phyloP scores from a whole-genome alignment of 1,140 invertebrate genomes.

The Dendroctonus valens region DNA sequence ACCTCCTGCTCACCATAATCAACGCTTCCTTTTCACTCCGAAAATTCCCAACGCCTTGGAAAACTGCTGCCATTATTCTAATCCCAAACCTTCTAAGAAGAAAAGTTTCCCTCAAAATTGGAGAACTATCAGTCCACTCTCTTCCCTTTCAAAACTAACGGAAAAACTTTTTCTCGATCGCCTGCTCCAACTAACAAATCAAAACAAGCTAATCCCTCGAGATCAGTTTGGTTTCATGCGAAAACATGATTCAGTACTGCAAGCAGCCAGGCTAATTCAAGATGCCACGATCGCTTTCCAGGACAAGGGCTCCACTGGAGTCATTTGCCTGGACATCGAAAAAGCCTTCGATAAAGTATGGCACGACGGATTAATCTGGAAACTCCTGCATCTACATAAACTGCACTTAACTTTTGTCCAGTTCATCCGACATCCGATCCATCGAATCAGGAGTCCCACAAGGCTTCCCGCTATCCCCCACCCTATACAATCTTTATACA shows the following conservation, averaged over 20 bases:
- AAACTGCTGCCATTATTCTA: background rate
- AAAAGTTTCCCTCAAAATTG: background rate
- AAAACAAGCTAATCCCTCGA: background rate
- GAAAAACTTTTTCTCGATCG: conserved; percentile 1
- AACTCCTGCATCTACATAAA: background rate
- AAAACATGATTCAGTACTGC: too few relatives aligned
- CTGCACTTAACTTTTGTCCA: conserved; percentile 1
- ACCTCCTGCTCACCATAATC: background rate
- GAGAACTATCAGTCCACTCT: background rate
- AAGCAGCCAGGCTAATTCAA: too few relatives aligned
- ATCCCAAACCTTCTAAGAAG: background rate
- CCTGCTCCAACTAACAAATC: background rate
- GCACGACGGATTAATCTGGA: conserved; percentile 12
- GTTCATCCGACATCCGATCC: background rate
- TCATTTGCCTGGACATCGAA: too few relatives aligned
- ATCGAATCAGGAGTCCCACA: conserved; percentile 8
- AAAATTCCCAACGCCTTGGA: background rate
- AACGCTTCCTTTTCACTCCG: background rate
- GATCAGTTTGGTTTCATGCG: conserved; percentile 17
- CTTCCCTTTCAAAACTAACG: background rate
- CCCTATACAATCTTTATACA: conserved; percentile 14
- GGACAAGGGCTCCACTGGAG: too few relatives aligned
- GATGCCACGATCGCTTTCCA: too few relatives aligned
- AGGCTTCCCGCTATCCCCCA: conserved; percentile 6
- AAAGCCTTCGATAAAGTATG: conserved; percentile 26